phyloP scores from a whole-genome alignment of 2,888 invertebrate genomes.

The Ormia ochracea region DNA sequence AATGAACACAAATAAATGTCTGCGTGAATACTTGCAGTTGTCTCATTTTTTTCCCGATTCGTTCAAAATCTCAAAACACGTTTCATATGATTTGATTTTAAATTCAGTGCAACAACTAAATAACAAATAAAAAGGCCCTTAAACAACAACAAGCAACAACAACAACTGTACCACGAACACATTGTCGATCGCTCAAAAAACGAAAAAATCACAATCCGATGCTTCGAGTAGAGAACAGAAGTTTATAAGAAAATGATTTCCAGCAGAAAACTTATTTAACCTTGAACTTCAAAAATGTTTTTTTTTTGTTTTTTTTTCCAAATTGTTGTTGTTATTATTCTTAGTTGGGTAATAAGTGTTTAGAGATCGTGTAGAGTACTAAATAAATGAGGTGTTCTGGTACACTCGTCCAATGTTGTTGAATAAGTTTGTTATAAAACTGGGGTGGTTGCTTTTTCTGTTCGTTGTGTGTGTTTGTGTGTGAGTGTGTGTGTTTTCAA shows the following conservation, averaged over 20 bases:
- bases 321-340: background rate
- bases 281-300: conserved; percentile 76
- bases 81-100: background rate
- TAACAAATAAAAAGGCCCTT: background rate
- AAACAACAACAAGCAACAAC: conserved; percentile 1
- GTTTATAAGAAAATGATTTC: conserved; percentile 17
- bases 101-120: background rate
- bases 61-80: background rate
- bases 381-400: conserved; percentile 18
- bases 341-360: background rate
- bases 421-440: conserved; percentile 14
- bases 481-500: no score
- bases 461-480: background rate
- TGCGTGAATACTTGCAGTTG: background rate
- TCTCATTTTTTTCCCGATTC: background rate
- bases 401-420: background rate
- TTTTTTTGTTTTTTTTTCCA: no score
- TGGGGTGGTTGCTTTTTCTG: conserved; percentile 33
- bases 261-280: conserved; percentile 67
- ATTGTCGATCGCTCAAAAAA: conserved; percentile 15
- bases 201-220: conserved; percentile 1
- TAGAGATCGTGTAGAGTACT: conserved; percentile 13
- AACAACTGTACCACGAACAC: background rate
- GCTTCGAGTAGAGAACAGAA: background rate
- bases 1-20: background rate